phyloP scores from a whole-genome alignment of 1,140 invertebrate species.

The Drosophila willistoni region DNA sequence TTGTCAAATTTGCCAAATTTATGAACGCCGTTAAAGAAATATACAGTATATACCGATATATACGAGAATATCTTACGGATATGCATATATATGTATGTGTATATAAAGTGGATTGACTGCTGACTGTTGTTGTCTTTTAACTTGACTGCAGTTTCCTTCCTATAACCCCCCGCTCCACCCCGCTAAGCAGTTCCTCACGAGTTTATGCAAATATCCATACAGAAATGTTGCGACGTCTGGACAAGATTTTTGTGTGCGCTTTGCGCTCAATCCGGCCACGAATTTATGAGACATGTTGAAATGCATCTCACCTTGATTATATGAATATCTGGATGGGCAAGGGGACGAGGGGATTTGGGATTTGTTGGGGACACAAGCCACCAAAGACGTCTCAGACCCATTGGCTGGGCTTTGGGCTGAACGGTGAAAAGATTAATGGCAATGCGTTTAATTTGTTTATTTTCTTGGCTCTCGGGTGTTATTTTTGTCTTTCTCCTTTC shows the following conservation, averaged over 20 bases:
- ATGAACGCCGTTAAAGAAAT: conserved; percentile 61
- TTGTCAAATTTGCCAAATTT: conserved; percentile 83
- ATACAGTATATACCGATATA: conserved; percentile 1
- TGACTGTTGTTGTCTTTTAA: not conserved
- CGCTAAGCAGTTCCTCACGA: conserved; percentile 18
- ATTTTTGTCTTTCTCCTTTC: conserved; percentile 17
- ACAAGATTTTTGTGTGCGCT: conserved; percentile 48
- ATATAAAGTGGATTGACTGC: conserved; percentile 7
- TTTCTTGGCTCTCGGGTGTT: conserved; percentile 59
- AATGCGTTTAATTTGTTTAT: conserved; percentile 73
- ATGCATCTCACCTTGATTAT: conserved; percentile 82
- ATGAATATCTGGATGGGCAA: conserved; percentile 14
- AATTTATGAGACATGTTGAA: conserved; percentile 82
- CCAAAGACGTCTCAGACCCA: conserved; percentile 49
- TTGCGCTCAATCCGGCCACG: conserved; percentile 70
- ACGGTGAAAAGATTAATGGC: conserved; percentile 72
- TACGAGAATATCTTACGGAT: conserved; percentile 2
- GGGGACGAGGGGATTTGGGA: not conserved
- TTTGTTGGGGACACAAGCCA: conserved; percentile 34
- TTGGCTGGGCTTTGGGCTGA: conserved; percentile 10
- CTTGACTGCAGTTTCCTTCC: conserved; percentile 9
- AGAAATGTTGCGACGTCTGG: conserved; percentile 31
- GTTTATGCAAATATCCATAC: conserved; percentile 65
- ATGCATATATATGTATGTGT: conserved; percentile 18
- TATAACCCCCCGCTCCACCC: conserved; percentile 1